Evolutionary conservation across 2,888 invertebrate species (phyloP).

Genomic region (Caenorhabditis drosophilae): DNA sequence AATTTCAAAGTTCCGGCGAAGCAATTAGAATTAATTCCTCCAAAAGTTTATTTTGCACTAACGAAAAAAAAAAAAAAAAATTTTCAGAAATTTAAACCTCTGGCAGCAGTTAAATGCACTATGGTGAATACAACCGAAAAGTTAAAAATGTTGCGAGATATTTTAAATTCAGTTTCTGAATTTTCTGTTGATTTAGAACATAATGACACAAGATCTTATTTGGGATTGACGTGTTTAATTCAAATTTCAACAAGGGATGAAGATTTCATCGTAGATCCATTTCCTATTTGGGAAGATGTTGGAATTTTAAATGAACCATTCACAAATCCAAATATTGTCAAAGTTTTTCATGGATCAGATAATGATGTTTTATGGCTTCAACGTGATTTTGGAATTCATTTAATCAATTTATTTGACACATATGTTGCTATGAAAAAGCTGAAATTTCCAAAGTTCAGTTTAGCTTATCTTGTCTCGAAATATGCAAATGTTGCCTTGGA

Average conservation of each 20-base stretch:
- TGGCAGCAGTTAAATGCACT: conserved; percentile 77
- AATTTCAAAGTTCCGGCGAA: conserved; percentile 41
- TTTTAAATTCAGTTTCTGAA: conserved; percentile 77
- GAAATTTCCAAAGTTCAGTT: conserved; percentile 47
- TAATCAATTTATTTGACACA: conserved; percentile 97
- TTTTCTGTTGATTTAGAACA: conserved; percentile 89
- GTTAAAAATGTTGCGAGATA: conserved; percentile 76
- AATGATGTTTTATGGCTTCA: conserved; percentile 91
- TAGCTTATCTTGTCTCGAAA: conserved; percentile 77
- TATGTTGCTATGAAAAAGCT: conserved; percentile 52
- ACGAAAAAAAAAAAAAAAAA: neutral
- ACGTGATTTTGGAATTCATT: conserved; percentile 88
- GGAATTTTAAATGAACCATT: conserved; percentile 85
- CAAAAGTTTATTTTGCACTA: neutral
- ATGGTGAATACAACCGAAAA: conserved; percentile 77
- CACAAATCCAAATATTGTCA: conserved; percentile 85
- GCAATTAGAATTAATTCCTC: conserved; percentile 38
- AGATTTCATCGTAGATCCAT: conserved; percentile 89
- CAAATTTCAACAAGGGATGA: conserved; percentile 83
- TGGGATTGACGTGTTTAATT: conserved; percentile 92
- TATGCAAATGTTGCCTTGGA: conserved; percentile 76
- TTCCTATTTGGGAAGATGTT: conserved; percentile 83
- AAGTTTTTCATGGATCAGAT: conserved; percentile 91
- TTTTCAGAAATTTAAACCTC: conserved; percentile 71
- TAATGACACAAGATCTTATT: conserved; percentile 88